These are phyloP conservation scores for Pocota personata DNA, from an alignment of 2,888 invertebrate species.

Conservation along the genomic window DNA sequence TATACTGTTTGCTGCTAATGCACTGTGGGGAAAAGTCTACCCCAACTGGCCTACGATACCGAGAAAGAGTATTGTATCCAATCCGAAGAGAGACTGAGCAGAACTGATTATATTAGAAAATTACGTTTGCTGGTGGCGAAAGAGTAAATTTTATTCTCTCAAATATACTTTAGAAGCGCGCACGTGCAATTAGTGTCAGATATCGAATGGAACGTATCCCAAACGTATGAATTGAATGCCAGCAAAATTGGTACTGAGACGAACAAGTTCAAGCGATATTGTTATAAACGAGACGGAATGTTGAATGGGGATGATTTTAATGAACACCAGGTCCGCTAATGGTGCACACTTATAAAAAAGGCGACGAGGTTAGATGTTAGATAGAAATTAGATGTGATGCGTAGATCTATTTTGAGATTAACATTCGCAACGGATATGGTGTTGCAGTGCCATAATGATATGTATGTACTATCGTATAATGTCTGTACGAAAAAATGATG, in stretches of 20 bases:
- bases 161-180: conserved; percentile 30
- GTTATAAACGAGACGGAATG: conserved; percentile 30
- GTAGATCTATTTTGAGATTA: background rate
- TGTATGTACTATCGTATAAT: too few relatives aligned
- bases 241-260: conserved; percentile 54
- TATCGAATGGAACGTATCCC: conserved; percentile 20
- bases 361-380: background rate
- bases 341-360: background rate
- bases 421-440: too few relatives aligned
- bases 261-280: conserved; percentile 16
- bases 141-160: conserved; percentile 14
- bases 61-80: conserved; percentile 20
- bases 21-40: conserved; percentile 27
- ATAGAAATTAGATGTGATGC: background rate
- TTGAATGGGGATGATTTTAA: conserved; percentile 13
- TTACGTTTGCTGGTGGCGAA: background rate
- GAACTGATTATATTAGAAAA: background rate
- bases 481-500: too few relatives aligned
- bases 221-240: conserved; percentile 49
- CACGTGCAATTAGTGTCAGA: conserved; percentile 56
- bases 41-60: background rate
- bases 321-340: conserved; percentile 9
- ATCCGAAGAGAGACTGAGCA: conserved; percentile 5
- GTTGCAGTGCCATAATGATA: too few relatives aligned
- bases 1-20: conserved; percentile 44